A percentile compares a stretch with the other conserved stretches of the same genome.
phyloP scores from a whole-genome alignment of 2,113 vertebrate genomes.

The Mesoclemmys tuberculata region DNA sequence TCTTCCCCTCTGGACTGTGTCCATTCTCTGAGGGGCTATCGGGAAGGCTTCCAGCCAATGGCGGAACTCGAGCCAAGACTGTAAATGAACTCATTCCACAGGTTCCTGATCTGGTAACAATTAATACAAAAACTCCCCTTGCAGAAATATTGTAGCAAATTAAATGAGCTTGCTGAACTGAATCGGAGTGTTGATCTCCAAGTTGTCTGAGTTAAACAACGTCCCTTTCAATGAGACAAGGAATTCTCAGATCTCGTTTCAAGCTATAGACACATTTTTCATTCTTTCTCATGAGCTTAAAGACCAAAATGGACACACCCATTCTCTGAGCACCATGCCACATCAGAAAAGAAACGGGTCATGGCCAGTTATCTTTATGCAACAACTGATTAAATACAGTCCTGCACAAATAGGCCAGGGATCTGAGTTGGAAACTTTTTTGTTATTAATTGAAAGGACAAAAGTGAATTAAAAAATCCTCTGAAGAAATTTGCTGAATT shows the following conservation, averaged over 20 bases:
- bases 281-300: neutral
- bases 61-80: neutral
- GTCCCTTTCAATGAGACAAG: neutral
- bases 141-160: neutral
- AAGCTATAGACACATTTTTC: neutral
- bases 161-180: neutral
- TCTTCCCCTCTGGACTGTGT: neutral
- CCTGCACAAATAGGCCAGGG: neutral
- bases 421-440: neutral
- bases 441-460: neutral
- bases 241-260: neutral
- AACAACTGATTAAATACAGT: rapidly evolving
- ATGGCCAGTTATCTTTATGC: neutral
- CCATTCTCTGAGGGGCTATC: neutral
- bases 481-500: neutral
- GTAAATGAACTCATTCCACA: conserved; percentile 40
- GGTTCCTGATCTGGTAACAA: conserved; percentile 30
- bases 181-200: rapidly evolving
- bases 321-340: rapidly evolving
- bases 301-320: neutral
- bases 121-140: conserved; percentile 16
- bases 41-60: conserved; percentile 1
- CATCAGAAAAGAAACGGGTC: neutral
- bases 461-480: neutral
- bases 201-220: neutral